These are phyloP conservation scores for Drosophila barbarae DNA, from an alignment of 2,888 invertebrate genomes.

Conservation along the genomic window DNA sequence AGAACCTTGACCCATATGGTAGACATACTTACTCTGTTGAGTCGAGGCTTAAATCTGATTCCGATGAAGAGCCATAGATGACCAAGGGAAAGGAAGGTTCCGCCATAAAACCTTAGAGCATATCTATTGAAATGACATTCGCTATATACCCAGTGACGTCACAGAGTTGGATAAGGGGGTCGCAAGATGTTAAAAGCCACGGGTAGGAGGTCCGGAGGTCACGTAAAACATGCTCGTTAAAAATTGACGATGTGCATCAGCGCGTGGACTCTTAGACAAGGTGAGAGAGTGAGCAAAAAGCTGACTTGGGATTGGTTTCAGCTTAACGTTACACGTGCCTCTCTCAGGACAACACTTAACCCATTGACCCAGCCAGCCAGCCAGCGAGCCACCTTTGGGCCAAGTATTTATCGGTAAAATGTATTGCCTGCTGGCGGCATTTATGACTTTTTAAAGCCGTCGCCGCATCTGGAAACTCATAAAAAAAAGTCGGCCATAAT, in stretches of 20 bases:
- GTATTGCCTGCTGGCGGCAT: slow-evolving; percentile 51
- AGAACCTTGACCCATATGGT: no score
- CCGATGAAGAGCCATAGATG: no score
- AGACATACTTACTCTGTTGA: no score
- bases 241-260: slow-evolving; percentile 71
- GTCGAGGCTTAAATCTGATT: no score
- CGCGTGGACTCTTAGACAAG: slow-evolving; percentile 40
- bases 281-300: slow-evolving; percentile 12
- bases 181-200: not conserved
- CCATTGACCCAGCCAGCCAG: slow-evolving; percentile 34
- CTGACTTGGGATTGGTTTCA: slow-evolving; percentile 6
- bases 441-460: slow-evolving; percentile 67
- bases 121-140: slow-evolving; percentile 33
- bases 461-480: slow-evolving; percentile 57
- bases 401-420: slow-evolving; percentile 48
- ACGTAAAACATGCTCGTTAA: slow-evolving; percentile 67
- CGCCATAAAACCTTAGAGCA: slow-evolving; percentile 12
- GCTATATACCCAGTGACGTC: slow-evolving; percentile 45
- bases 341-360: slow-evolving; percentile 24
- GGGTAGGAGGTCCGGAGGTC: slow-evolving; percentile 32
- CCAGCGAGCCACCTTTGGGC: slow-evolving; percentile 11
- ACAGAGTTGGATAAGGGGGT: slow-evolving; percentile 4
- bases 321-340: slow-evolving; percentile 16
- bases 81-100: no score
- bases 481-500: slow-evolving; percentile 45